Percentiles rank a stretch among this genome's conserved stretches.
Evolutionary conservation across 2,888 invertebrate genomes (phyloP).

Genomic region (Nomada goodeniana): DNA sequence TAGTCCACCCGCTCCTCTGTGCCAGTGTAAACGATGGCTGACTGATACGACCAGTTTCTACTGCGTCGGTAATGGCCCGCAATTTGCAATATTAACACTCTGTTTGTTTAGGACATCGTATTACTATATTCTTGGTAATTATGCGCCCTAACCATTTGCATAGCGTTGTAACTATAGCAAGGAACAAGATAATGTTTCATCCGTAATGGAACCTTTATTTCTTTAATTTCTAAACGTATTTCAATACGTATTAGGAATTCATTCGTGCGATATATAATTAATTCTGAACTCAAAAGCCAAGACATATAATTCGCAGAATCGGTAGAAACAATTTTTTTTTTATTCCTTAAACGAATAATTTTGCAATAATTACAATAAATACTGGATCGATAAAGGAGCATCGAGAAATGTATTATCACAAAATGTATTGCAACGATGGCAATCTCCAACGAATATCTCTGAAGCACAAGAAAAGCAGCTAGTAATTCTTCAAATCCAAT

Average conservation of each 20-base stretch:
- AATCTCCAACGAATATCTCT: constrained; percentile 4
- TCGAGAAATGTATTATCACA: constrained; percentile 17
- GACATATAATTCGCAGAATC: neutral
- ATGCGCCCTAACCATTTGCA: constrained; percentile 18
- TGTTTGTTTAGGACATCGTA: constrained; percentile 26
- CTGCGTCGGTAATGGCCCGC: constrained; percentile 44
- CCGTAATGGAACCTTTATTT: no score
- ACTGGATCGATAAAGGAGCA: constrained; percentile 5
- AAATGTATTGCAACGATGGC: constrained; percentile 19
- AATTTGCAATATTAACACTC: constrained; percentile 36
- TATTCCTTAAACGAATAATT: neutral
- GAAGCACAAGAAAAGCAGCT: neutral
- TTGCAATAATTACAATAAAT: constrained; percentile 11
- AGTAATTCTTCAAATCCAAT: constrained; percentile 21
- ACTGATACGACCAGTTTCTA: constrained; percentile 52
- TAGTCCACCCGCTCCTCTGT: neutral
- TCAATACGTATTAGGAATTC: no score
- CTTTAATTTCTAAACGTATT: no score
- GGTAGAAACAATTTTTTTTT: constrained; percentile 2
- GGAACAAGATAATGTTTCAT: neutral
- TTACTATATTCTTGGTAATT: constrained; percentile 43
- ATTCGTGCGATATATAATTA: neutral
- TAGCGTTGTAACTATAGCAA: neutral
- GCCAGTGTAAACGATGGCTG: constrained; percentile 49
- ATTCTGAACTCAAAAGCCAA: constrained; percentile 2